Percentiles rank a stretch among this genome's conserved stretches.
Conservation (phyloP, 2,888 invertebrate genomes). For the Caenorhabditis sp. region DNA sequence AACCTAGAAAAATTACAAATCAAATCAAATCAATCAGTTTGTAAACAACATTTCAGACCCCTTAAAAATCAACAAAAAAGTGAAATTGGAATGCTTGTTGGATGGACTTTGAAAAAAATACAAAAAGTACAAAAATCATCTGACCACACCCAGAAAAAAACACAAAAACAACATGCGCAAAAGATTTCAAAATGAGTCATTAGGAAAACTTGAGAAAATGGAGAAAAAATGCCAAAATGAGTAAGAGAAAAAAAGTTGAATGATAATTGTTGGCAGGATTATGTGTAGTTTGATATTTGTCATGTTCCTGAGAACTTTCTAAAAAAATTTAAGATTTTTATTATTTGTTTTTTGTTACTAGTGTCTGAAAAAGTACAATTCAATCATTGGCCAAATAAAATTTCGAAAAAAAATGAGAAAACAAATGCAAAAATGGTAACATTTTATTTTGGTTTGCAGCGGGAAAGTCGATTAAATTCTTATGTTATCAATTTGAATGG, state of each 20-base stretch:
- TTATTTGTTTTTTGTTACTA: too few species aligned
- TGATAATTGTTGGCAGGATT: too few species aligned
- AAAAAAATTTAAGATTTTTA: neutral
- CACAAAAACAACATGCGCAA: neutral
- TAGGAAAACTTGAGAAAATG: too few species aligned
- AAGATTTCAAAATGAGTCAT: neutral
- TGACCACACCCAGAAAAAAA: neutral
- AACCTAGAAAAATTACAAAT: neutral
- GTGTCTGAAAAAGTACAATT: too few species aligned
- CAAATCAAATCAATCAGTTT: conserved; percentile 1
- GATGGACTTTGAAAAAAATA: too few species aligned
- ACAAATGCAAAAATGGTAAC: neutral
- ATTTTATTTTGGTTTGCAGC: neutral
- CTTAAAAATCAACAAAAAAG: neutral
- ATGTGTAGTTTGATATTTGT: too few species aligned
- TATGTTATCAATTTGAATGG: neutral
- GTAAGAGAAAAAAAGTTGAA: too few species aligned
- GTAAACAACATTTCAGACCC: neutral
- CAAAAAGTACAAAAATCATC: neutral
- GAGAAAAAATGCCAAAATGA: too few species aligned
- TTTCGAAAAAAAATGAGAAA: neutral
- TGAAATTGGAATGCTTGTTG: neutral
- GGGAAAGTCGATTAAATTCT: neutral
- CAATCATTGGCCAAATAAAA: too few species aligned
- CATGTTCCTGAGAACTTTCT: too few species aligned